Conservation (phyloP, 1,140 invertebrate genomes). For the Hylaeus volcanicus region DNA sequence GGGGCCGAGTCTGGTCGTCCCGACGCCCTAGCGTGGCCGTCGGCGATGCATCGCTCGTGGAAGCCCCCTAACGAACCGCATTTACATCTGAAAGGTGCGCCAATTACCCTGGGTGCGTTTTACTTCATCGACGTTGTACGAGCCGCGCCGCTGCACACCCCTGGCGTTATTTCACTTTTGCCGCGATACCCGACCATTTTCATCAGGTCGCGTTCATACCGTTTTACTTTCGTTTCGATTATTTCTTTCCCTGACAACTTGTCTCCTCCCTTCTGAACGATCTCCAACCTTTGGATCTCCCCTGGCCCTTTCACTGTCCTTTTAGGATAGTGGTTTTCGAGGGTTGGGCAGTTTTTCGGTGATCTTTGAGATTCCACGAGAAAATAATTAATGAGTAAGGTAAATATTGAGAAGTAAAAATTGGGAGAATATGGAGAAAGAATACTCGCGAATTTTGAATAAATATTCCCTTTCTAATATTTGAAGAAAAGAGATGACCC, state of each 20-base stretch:
- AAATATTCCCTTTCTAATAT: too few relatives aligned
- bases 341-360: too few relatives aligned
- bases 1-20: slow-evolving; percentile 47
- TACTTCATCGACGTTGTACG: slow-evolving; percentile 68
- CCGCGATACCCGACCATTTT: slow-evolving; percentile 51
- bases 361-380: too few relatives aligned
- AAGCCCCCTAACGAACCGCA: slow-evolving; percentile 74
- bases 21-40: slow-evolving; percentile 41
- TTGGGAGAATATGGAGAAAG: too few relatives aligned
- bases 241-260: neutral
- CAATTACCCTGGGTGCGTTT: slow-evolving; percentile 73
- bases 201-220: slow-evolving; percentile 41
- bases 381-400: too few relatives aligned
- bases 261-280: too few relatives aligned
- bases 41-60: slow-evolving; percentile 60
- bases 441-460: too few relatives aligned
- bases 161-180: slow-evolving; percentile 7
- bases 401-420: too few relatives aligned
- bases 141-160: slow-evolving; percentile 34
- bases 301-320: too few relatives aligned
- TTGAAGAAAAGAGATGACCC: too few relatives aligned
- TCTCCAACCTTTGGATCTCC: too few relatives aligned
- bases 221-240: slow-evolving; percentile 40
- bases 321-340: too few relatives aligned
- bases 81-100: slow-evolving; percentile 76